Base-by-base conservation (phyloP, 1,140 invertebrate species). In the Oryctes rhinoceros region DNA sequence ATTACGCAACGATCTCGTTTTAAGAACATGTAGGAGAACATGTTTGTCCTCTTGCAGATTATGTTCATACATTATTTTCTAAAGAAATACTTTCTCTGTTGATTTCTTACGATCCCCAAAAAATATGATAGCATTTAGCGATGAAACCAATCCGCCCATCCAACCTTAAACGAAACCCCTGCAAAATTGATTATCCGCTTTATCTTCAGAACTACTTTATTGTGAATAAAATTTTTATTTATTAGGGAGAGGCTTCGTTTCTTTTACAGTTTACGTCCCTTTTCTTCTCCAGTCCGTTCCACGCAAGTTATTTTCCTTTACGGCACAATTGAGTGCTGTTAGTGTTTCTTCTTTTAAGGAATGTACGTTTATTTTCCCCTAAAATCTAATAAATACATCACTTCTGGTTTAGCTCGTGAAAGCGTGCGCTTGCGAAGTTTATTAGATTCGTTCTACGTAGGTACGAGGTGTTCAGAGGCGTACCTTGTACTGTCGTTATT, bases 301-400 rank as follows among this genome's bases (percentile, higher is more conserved):
- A 4, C 53, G n/a, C 18, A 59, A 59, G 18, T 18, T 59, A 18
- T 18, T 18, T 15, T 18, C 15, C 7, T n/a, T 59, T 59, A 59
- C 18, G 5, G 15, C 15, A 18, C 53, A 18, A 59, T 18, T 15
- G 53, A 18, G 53, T 59, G 53, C n/a, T 59, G 53, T 59, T 59
- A 18, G 53, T 0, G 3, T 59, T 59, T 53, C 18, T 4, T 59
- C 53, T 18, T 59, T 59, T 6, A 59, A 59, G 15, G 53, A 59
- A 59, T n/a, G 53, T 59, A n/a, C 53, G 53, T n/a, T 59, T 59
- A 59, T 59, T 59, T 59, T 59, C n/a, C 53, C 53, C 53, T 18
- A n/a, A 59, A 59, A 59, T 18, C 53, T 59, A 59, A 59, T 59
- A 59, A 59, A 59, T 59, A 59, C 53, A 59, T 59, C 53, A 59